Conservation (phyloP, 2,113 vertebrate species). For the Leucoraja erinaceus region DNA sequence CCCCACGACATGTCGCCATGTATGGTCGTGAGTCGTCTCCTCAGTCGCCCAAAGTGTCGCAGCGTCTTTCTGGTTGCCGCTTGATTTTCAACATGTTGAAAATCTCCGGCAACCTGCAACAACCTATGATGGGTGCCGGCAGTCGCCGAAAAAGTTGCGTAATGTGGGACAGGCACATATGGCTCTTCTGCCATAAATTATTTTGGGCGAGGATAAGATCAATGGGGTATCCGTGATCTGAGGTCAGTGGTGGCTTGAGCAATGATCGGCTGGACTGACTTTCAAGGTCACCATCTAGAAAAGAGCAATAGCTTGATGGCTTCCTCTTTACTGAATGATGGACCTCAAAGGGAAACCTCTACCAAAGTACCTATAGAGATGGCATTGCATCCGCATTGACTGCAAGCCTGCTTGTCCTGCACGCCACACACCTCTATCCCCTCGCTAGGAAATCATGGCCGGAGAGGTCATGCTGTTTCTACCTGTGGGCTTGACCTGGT, state of each 20-base stretch:
- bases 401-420: neutral
- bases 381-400: neutral
- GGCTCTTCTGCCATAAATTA: neutral
- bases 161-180: too few species aligned
- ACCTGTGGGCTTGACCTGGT: neutral
- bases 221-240: neutral
- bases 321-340: neutral
- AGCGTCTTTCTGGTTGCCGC: too few species aligned
- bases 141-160: too few species aligned
- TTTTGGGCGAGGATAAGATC: neutral
- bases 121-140: too few species aligned
- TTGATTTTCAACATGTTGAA: too few species aligned
- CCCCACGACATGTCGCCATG: too few species aligned
- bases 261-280: neutral
- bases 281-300: neutral
- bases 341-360: neutral
- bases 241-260: neutral
- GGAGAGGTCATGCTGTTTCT: neutral
- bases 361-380: neutral
- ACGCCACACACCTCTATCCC: neutral
- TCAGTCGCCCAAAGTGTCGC: too few species aligned
- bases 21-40: too few species aligned
- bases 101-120: too few species aligned
- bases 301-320: neutral
- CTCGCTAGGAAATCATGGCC: neutral